Evolutionary conservation across 1,140 invertebrate genomes (phyloP), one percentile per base, ranked within the genome.

Genomic region (Trachymyrmex cornetzi): DNA sequence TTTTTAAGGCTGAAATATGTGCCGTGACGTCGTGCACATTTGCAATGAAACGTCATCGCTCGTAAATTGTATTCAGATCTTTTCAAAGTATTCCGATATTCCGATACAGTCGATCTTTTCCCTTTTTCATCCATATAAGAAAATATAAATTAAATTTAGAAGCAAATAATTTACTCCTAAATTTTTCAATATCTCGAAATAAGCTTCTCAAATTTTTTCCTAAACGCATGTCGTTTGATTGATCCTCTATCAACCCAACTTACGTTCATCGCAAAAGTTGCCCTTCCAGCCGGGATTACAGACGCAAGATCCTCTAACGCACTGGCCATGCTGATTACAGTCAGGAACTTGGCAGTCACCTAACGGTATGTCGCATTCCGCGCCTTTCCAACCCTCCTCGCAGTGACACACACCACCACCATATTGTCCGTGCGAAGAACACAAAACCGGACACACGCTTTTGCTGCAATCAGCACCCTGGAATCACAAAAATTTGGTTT

Each of bases 351-450:
- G 98, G 95, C 98, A 99, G 95, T 99, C 98, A 87, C 97, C 96
- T 87, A 98, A 97, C 48, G 98, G 98, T 85, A 99, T 97, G 94
- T 99, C 98, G 95, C 99, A 99, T 96, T 99, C 99, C 27, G 97
- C 96, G 48, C 99, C 99, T 96, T 99, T 99, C 98, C 98, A 99
- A 64, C 99, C 99, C 91, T 98, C 97, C 94, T 99, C 98, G 95
- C 99, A 99, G 92, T 99, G 97, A 95, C 99, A 99, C 88, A 98
- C 96, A 22, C 99, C 99, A 69, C 98, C 98, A 30, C 98, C 97
- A 94, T 99, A 99, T 92, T 98, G 97, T 34, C 99, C 99, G 93
- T 99, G 98, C 82, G 98, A 98, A 87, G 98, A 99, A 96, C 99
- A 99, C 75, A 99, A 96, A 3, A 99, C 98, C 50, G 99, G 99